Evolutionary conservation across 2,888 invertebrate genomes (phyloP).

Genomic region (Ditula angustiorana): DNA sequence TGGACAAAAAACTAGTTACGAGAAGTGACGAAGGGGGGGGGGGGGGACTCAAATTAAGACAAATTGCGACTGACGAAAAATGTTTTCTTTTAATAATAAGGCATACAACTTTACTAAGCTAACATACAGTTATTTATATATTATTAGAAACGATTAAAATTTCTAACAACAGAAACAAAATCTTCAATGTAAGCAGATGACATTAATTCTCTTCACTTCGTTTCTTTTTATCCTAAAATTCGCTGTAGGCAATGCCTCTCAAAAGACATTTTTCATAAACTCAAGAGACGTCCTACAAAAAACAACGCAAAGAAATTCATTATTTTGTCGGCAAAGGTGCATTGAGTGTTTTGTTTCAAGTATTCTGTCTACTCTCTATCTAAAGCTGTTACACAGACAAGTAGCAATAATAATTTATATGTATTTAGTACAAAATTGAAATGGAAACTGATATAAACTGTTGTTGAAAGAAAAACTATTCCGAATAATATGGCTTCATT

Average conservation of each 20-base stretch:
- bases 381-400: neutral
- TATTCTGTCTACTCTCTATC: neutral
- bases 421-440: too few relatives aligned
- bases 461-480: too few relatives aligned
- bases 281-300: conserved; percentile 28
- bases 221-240: conserved; percentile 32
- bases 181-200: conserved; percentile 24
- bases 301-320: conserved; percentile 30
- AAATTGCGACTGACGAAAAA: too few relatives aligned
- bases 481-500: too few relatives aligned
- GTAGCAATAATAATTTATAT: neutral
- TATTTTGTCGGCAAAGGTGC: conserved; percentile 26
- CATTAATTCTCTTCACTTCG: conserved; percentile 17
- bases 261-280: conserved; percentile 36
- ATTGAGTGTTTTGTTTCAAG: conserved; percentile 26
- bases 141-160: neutral
- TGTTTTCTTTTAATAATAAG: too few relatives aligned
- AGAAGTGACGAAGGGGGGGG: too few relatives aligned
- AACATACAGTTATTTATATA: neutral
- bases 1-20: too few relatives aligned
- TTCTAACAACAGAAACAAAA: neutral
- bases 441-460: too few relatives aligned
- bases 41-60: too few relatives aligned
- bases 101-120: neutral
- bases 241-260: conserved; percentile 23